Conservation (phyloP, 2,113 vertebrate species). For the Pomatorhinus ruficollis region DNA sequence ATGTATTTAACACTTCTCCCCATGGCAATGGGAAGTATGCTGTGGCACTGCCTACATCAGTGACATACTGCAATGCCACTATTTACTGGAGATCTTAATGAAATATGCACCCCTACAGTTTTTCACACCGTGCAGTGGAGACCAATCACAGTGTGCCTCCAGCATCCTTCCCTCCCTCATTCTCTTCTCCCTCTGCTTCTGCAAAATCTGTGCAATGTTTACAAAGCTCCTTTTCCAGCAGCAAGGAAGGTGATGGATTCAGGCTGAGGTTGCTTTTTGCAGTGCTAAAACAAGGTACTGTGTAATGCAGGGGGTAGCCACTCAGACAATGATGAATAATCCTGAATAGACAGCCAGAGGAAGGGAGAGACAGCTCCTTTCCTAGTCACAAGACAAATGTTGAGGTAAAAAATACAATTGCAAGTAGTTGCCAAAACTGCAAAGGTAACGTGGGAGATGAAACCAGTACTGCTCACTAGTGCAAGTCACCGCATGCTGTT, state of each 20-base stretch:
- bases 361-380: not conserved
- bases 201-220: not conserved
- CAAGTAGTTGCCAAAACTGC: not conserved
- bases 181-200: not conserved
- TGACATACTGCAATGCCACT: not conserved
- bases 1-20: not conserved
- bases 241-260: not conserved
- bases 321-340: not conserved
- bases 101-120: not conserved
- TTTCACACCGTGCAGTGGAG: rapidly evolving
- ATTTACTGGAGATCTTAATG: not conserved
- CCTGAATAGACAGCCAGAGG: not conserved
- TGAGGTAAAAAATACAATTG: not conserved
- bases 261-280: not conserved
- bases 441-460: not conserved
- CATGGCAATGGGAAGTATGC: not conserved
- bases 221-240: not conserved
- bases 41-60: not conserved
- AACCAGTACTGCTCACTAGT: not conserved
- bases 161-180: not conserved
- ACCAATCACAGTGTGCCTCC: not conserved
- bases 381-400: not conserved
- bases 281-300: not conserved
- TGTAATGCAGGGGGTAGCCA: not conserved
- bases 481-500: rapidly evolving